phyloP scores from a whole-genome alignment of 2,113 vertebrate species.

The Ancistrus triradiatus region DNA sequence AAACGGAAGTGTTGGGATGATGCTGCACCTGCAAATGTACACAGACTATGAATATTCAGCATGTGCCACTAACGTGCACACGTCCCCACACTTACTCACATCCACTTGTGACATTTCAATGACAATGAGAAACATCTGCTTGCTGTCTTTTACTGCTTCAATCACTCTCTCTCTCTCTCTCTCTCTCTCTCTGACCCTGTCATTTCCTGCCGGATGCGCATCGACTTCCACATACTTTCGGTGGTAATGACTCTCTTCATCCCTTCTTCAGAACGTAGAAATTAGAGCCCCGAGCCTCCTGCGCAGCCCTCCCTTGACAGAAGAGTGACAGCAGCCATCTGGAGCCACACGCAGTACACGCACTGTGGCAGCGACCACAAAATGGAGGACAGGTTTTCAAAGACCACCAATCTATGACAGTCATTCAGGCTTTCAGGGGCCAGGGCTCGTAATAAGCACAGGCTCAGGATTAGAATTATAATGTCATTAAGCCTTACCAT shows the following conservation, averaged over 20 bases:
- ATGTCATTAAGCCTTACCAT: neutral
- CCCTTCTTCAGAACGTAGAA: slow-evolving; percentile 19
- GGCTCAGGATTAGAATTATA: neutral
- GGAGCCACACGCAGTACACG: neutral
- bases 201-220: slow-evolving; percentile 24
- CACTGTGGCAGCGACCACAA: neutral
- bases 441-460: neutral
- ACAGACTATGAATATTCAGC: slow-evolving; percentile 5
- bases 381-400: slow-evolving; percentile 20
- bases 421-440: neutral
- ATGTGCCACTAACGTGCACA: neutral
- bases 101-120: slow-evolving; percentile 16
- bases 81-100: neutral
- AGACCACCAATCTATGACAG: neutral
- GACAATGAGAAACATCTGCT: slow-evolving; percentile 32
- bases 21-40: slow-evolving; percentile 11
- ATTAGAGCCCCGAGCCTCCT: slow-evolving; percentile 8
- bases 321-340: slow-evolving; percentile 22
- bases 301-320: neutral
- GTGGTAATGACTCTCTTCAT: slow-evolving; percentile 16
- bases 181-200: neutral
- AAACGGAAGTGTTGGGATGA: neutral
- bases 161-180: neutral
- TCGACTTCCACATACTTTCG: neutral
- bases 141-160: neutral